Evolutionary conservation across 2,888 invertebrate species (phyloP).

Genomic region (Pollenia griseotomentosa): DNA sequence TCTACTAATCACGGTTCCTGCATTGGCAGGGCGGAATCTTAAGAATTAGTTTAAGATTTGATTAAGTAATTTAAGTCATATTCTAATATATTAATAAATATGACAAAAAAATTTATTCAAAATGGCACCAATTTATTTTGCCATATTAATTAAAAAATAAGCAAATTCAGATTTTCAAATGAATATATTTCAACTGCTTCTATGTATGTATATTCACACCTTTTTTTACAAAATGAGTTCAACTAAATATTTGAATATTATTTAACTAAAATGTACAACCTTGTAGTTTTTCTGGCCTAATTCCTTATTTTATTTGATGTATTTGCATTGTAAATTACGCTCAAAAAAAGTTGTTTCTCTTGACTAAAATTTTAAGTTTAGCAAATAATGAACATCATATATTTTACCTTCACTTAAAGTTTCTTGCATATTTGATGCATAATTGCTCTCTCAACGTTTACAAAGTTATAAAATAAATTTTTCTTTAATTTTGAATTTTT

Average conservation of each 20-base stretch:
- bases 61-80: no score
- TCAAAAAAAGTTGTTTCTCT: neutral
- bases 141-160: no score
- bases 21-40: no score
- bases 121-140: no score
- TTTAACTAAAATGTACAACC: neutral
- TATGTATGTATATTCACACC: no score
- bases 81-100: no score
- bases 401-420: conserved; percentile 3
- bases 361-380: conserved; percentile 6
- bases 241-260: neutral
- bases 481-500: conserved; percentile 18
- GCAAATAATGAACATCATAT: conserved; percentile 38
- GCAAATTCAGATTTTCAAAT: no score
- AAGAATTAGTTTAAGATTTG: no score
- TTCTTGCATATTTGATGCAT: conserved; percentile 53
- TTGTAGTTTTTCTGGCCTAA: conserved; percentile 18
- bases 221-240: no score
- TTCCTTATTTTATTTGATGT: conserved; percentile 23
- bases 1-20: no score
- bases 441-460: conserved; percentile 62
- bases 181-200: no score
- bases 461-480: conserved; percentile 42
- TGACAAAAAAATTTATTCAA: no score
- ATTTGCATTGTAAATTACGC: conserved; percentile 31